phyloP scores from a whole-genome alignment of 2,797 vertebrate genomes.

The Tragelaphus eurycerus region DNA sequence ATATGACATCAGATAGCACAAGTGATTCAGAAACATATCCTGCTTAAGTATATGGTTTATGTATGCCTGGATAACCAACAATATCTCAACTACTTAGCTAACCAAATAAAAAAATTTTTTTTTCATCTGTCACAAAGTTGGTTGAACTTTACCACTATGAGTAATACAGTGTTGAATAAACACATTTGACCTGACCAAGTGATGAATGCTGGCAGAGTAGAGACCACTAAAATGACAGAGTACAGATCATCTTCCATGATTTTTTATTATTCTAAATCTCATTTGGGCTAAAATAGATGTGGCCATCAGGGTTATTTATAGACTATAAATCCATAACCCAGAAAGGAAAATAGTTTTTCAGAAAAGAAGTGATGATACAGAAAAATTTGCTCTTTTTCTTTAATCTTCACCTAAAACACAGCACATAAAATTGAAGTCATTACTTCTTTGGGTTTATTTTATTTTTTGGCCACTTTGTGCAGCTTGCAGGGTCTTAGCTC shows the following conservation, averaged over 20 bases:
- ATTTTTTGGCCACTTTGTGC: not conserved
- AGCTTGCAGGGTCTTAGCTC: not conserved
- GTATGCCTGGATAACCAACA: not conserved
- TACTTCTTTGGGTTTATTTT: not conserved
- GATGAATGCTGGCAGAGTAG: not conserved
- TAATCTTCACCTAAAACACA: not conserved
- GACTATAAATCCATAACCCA: not conserved
- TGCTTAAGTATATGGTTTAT: not conserved
- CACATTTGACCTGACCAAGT: not conserved
- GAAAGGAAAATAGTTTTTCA: slow-evolving; percentile 18
- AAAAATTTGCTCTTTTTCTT: slow-evolving; percentile 3
- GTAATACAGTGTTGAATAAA: slow-evolving; percentile 12
- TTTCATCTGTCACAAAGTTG: slow-evolving; percentile 2
- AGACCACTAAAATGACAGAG: not conserved
- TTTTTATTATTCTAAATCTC: slow-evolving; percentile 34
- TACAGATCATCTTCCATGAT: not conserved
- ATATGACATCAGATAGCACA: not conserved
- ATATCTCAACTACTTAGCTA: not conserved
- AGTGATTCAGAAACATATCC: not conserved
- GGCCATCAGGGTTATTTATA: not conserved
- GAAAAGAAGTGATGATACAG: slow-evolving; percentile 8
- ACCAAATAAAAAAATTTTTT: not conserved
- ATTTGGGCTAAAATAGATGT: not conserved
- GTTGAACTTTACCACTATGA: slow-evolving; percentile 9
- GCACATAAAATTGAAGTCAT: not conserved